phyloP scores from a whole-genome alignment of 2,888 invertebrate genomes.

The Zelleria hepariella region DNA sequence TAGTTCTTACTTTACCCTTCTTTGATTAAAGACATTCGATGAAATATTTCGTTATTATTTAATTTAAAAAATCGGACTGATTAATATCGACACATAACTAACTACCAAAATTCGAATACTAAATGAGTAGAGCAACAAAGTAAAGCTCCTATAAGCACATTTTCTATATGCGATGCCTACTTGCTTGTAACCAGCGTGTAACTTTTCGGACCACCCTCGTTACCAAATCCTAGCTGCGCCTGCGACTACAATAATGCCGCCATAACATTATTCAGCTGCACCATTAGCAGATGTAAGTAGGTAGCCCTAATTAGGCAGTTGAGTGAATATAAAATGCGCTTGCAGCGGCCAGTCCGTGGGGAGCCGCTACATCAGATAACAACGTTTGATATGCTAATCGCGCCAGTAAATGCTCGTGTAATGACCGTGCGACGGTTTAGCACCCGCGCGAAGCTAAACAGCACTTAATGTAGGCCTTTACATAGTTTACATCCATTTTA shows the following conservation, averaged over 20 bases:
- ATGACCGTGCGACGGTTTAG: constrained; percentile 53
- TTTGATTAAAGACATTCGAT: too few species aligned
- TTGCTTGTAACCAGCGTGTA: too few species aligned
- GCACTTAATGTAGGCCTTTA: neutral
- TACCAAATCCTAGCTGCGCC: neutral
- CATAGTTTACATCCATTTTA: too few species aligned
- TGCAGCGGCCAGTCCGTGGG: constrained; percentile 25
- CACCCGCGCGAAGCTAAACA: constrained; percentile 20
- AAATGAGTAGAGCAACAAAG: too few species aligned
- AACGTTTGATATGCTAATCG: constrained; percentile 63
- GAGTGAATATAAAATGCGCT: constrained; percentile 19
- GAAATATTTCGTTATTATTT: too few species aligned
- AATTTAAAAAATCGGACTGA: too few species aligned
- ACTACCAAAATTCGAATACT: too few species aligned
- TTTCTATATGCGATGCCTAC: too few species aligned
- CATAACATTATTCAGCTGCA: neutral
- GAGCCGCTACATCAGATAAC: constrained; percentile 59
- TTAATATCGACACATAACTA: too few species aligned
- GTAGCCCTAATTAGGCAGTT: constrained; percentile 18
- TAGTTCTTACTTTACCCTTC: too few species aligned
- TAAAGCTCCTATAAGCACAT: too few species aligned
- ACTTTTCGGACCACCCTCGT: neutral
- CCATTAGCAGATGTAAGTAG: constrained; percentile 1
- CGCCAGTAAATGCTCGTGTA: constrained; percentile 55
- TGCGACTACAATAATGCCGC: neutral